phyloP scores from a whole-genome alignment of 2,113 vertebrate genomes.

The Falcunculus frontatus region DNA sequence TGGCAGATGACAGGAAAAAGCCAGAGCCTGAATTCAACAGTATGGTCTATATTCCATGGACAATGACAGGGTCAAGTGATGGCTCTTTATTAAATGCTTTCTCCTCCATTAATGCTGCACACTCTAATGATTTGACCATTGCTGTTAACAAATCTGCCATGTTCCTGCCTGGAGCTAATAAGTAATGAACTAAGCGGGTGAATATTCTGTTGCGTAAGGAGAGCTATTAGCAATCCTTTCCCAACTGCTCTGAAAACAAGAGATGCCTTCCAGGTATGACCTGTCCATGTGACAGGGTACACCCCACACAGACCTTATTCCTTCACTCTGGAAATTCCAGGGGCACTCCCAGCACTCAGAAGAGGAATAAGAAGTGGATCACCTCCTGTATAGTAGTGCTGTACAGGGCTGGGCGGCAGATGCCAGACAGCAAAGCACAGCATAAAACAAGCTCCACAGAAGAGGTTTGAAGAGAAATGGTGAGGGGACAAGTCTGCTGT shows the following conservation, averaged over 20 bases:
- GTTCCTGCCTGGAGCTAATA: conserved; percentile 69
- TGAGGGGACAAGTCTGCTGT: neutral
- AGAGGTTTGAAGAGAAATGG: neutral
- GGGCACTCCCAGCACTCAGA: neutral
- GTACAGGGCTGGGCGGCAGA: rapidly evolving
- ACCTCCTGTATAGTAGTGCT: neutral
- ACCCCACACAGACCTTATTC: neutral
- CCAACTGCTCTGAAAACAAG: conserved; percentile 61
- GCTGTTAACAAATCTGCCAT: conserved; percentile 58
- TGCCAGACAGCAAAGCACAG: neutral
- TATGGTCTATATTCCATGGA: neutral
- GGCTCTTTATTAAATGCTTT: conserved; percentile 63
- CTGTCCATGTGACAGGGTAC: conserved; percentile 2
- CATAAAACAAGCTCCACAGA: neutral
- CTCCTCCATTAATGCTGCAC: conserved; percentile 58
- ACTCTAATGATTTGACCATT: conserved; percentile 58
- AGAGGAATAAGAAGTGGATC: neutral
- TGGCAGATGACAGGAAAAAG: neutral
- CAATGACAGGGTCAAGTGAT: conserved; percentile 20
- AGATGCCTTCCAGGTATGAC: conserved; percentile 63
- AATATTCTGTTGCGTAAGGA: conserved; percentile 64
- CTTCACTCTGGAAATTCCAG: conserved; percentile 11
- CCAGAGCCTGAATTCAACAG: neutral
- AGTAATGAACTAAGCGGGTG: conserved; percentile 68
- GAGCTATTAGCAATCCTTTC: conserved; percentile 57